A percentile compares a stretch with the other conserved stretches of the same genome.
Conservation (phyloP, 2,113 vertebrate species). For the Urocolius indicus region DNA sequence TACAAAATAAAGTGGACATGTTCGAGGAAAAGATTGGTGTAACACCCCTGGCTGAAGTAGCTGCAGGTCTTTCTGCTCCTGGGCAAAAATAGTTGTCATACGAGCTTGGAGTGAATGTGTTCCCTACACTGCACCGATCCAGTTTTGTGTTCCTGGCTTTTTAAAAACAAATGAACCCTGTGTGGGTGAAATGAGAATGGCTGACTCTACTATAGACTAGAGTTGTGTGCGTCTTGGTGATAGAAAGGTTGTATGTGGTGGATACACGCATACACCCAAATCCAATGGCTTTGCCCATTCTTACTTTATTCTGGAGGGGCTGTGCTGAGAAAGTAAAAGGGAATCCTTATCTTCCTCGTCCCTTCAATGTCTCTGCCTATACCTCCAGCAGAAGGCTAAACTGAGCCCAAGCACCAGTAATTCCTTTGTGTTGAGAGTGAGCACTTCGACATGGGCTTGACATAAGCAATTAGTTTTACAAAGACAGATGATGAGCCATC, state of each 20-base stretch:
- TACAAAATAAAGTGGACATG: not conserved
- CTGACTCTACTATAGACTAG: not conserved
- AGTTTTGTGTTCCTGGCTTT: not conserved
- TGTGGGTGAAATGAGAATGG: not conserved
- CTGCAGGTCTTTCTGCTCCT: not conserved
- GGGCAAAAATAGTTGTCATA: not conserved
- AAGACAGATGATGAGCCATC: not conserved
- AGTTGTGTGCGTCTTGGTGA: not conserved
- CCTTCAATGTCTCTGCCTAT: not conserved
- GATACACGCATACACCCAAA: not conserved
- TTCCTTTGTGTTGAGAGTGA: constrained; percentile 4
- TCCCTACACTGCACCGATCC: not conserved
- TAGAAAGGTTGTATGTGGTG: not conserved
- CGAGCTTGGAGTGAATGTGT: not conserved
- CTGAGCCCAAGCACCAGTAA: not conserved
- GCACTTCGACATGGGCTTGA: not conserved
- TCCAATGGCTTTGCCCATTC: not conserved
- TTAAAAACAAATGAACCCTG: not conserved
- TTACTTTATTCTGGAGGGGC: not conserved
- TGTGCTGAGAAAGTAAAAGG: not conserved
- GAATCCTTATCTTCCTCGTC: not conserved
- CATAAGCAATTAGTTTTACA: constrained; percentile 28
- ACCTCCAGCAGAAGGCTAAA: not conserved
- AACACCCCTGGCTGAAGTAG: not conserved
- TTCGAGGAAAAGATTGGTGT: not conserved